Evolutionary conservation across 2,113 vertebrate genomes (phyloP).

Genomic region (Pristiophorus japonicus): DNA sequence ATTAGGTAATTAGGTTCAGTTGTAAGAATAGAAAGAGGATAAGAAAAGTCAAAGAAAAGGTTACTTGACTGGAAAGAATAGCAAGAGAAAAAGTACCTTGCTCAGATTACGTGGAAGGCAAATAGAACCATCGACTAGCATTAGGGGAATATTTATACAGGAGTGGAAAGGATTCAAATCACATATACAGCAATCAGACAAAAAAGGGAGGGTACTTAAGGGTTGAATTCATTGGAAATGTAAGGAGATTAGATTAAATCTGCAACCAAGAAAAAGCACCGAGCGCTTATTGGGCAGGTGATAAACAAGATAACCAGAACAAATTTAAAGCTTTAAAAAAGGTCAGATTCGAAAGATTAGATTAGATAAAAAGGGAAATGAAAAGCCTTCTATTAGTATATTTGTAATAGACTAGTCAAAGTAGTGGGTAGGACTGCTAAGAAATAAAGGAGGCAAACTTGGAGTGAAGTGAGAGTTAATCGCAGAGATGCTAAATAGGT

Average conservation of each 20-base stretch:
- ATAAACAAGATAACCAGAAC: background rate
- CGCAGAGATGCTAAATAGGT: too few species aligned
- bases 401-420: too few species aligned
- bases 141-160: background rate
- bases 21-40: background rate
- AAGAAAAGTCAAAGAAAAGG: background rate
- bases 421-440: too few species aligned
- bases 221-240: background rate
- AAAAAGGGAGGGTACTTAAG: background rate
- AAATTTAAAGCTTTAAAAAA: background rate
- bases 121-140: background rate
- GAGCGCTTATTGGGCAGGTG: background rate
- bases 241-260: background rate
- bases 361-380: background rate
- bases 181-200: background rate
- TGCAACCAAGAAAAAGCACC: background rate
- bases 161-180: background rate
- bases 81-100: background rate
- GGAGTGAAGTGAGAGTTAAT: too few species aligned
- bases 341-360: background rate
- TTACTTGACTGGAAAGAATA: background rate
- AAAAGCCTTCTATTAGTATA: background rate
- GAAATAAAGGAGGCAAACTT: too few species aligned
- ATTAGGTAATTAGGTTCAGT: background rate
- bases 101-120: background rate